phyloP scores from a whole-genome alignment of 2,797 vertebrate species.

The Paramormyrops hopkinsi region DNA sequence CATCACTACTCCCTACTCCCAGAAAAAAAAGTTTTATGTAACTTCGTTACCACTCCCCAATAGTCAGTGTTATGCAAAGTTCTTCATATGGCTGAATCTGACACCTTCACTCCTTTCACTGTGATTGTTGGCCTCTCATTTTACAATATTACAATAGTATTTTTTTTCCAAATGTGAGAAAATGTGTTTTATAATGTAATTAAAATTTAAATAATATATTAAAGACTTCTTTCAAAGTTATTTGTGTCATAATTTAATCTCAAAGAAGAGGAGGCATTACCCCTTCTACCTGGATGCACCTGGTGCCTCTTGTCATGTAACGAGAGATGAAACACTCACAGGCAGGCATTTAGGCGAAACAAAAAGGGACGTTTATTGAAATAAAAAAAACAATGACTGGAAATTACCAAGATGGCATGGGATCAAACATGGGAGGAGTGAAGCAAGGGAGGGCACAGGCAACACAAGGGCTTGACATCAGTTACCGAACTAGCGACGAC shows the following conservation, averaged over 20 bases:
- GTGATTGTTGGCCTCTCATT: background rate
- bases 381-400: background rate
- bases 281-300: background rate
- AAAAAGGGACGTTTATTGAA: background rate
- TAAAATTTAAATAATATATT: background rate
- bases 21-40: background rate
- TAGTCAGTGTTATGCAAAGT: background rate
- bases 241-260: background rate
- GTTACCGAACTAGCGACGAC: background rate
- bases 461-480: background rate
- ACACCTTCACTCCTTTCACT: background rate
- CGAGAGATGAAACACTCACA: background rate
- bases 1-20: background rate
- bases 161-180: background rate
- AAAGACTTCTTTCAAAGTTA: background rate
- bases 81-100: background rate
- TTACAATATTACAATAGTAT: background rate
- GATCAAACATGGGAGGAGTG: background rate
- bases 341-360: background rate
- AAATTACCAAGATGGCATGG: background rate
- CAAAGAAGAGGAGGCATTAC: background rate
- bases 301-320: background rate
- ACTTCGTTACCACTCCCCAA: background rate
- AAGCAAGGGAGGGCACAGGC: background rate
- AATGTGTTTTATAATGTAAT: background rate